Evolutionary conservation across 2,113 vertebrate genomes (phyloP), one percentile per base, ranked within the genome.

Genomic region (Procapra przewalskii): DNA sequence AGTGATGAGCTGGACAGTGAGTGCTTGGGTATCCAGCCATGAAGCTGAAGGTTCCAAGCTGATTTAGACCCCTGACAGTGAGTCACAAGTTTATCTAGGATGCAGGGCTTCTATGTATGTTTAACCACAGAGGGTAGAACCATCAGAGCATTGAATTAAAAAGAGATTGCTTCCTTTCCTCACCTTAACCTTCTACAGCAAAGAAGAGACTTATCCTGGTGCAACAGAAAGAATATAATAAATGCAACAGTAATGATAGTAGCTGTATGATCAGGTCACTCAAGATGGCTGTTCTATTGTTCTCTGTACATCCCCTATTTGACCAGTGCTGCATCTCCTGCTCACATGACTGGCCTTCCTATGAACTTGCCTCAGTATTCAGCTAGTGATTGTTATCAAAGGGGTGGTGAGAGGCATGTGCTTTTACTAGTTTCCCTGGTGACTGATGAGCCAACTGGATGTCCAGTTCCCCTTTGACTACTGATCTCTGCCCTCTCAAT

Each of bases 41-140:
- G 97, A 98, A 97, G 19, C 79, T 54, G 84, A 96, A 97, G 89
- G 95, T 71, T 86, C 17, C 79, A 87, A 71, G 71, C 82, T 86
- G 91, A 97, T 98, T 98, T 79, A 89, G 86, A 97, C 45, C 67
- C 95, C 48, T 97, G 97, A 97, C 93, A 96, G 86, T 43, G 83
- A 98, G 80, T 86, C 40, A 55, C 48, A n/a, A 92, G 71, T 85
- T 88, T 79, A 60, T 85, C 77, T 12, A 79, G 82, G 93, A 54
- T n/a, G 50, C 59, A 93, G 75, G 48, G 54, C 52, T 52, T 81
- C 64, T 90, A 64, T 36, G 27, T 33, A 43, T 64, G n/a, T 87
- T 94, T 95, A 96, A 71, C 79, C 29, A 50, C 4, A 36, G 36
- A 97, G 7, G 40, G 19, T 7, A 45, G 59, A 96, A 45, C 23